phyloP scores from a whole-genome alignment of 2,797 vertebrate genomes.

The Enoplosus armatus region DNA sequence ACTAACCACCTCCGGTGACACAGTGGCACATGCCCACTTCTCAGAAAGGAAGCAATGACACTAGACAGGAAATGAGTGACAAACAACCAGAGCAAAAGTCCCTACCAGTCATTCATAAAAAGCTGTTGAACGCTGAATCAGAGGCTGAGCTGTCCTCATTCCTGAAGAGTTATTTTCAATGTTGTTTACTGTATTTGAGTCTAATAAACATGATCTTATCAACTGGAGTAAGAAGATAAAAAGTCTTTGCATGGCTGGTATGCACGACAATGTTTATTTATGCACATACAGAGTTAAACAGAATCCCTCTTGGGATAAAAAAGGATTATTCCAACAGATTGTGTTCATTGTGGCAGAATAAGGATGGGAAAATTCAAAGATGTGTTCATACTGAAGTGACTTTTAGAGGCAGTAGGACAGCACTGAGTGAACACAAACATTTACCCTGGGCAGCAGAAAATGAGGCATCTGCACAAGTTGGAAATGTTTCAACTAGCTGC shows the following conservation, averaged over 20 bases:
- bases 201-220: not conserved
- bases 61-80: constrained; percentile 66
- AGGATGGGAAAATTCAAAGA: not conserved
- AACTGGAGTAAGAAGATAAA: not conserved
- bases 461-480: not conserved
- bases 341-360: not conserved
- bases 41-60: constrained; percentile 73
- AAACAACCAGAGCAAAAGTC: constrained; percentile 55
- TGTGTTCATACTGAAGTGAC: not conserved
- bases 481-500: not conserved
- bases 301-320: not conserved
- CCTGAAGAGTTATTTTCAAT: constrained; percentile 4
- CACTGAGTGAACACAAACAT: not conserved
- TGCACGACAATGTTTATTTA: not conserved
- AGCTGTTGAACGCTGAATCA: constrained; percentile 45
- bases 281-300: not conserved
- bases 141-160: constrained; percentile 12
- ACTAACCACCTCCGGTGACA: constrained; percentile 51
- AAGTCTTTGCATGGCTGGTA: not conserved
- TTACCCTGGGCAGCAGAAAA: not conserved
- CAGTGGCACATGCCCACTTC: constrained; percentile 31
- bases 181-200: not conserved
- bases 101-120: constrained; percentile 75
- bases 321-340: not conserved
- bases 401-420: not conserved